Evolutionary conservation across 1,140 invertebrate species (phyloP).

Genomic region (Vollenhovia emeryi): DNA sequence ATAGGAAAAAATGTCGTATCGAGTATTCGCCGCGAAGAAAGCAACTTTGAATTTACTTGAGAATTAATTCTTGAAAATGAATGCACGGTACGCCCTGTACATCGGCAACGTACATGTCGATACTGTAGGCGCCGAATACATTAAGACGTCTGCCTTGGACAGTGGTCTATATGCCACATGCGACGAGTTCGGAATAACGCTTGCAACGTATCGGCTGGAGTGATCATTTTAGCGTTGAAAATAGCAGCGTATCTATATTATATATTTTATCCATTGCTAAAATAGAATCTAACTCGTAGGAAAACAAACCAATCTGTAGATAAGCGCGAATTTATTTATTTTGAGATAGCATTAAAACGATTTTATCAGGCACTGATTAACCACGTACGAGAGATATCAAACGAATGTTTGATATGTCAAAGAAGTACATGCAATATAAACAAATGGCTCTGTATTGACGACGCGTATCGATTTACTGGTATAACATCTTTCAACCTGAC

Average conservation of each 20-base stretch:
- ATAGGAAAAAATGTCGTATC: not conserved
- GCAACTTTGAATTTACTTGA: not conserved
- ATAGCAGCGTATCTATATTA: conserved; percentile 10
- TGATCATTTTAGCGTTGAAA: conserved; percentile 4
- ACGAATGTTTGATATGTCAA: not conserved
- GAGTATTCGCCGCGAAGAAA: not conserved
- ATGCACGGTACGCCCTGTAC: not conserved
- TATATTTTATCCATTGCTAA: not conserved
- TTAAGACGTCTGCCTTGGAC: conserved; percentile 64
- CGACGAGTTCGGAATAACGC: conserved; percentile 11
- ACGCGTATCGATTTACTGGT: not conserved
- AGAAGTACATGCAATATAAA: not conserved
- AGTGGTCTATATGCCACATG: not conserved
- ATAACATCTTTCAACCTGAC: not conserved
- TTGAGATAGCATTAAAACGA: not conserved
- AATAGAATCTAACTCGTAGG: conserved; percentile 2
- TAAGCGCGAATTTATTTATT: not conserved
- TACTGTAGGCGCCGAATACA: conserved; percentile 72
- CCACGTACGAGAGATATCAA: not conserved
- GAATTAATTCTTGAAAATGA: not conserved
- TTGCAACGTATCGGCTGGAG: not conserved
- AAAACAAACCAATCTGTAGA: not conserved
- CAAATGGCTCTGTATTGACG: not conserved
- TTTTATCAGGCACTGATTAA: not conserved
- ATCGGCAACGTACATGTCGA: conserved; percentile 55